Conservation (phyloP, 2,113 vertebrate genomes). For the Aplodontia rufa region DNA sequence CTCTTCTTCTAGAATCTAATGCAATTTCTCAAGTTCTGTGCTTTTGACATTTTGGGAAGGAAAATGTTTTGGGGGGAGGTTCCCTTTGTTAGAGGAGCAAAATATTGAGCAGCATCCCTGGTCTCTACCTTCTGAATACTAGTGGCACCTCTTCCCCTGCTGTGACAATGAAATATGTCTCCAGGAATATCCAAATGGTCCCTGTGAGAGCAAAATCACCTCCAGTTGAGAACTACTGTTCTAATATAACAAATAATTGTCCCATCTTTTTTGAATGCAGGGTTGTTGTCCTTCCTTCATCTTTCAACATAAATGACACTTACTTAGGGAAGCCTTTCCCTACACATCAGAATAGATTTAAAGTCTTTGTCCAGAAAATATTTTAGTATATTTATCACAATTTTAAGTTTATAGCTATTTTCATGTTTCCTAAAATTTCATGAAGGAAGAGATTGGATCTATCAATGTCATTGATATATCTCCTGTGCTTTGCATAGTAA, state of each 20-base stretch:
- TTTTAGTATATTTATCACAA: background rate
- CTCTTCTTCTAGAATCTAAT: background rate
- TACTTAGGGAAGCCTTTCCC: background rate
- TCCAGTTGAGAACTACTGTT: background rate
- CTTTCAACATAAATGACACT: conserved; percentile 10
- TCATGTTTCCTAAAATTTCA: conserved; percentile 43
- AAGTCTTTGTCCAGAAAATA: no score
- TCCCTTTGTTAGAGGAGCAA: background rate
- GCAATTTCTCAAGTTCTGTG: background rate
- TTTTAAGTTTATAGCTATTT: conserved; percentile 28
- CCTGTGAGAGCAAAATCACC: background rate
- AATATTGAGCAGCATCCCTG: background rate
- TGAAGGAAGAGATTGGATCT: background rate
- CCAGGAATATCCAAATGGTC: background rate
- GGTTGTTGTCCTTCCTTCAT: background rate
- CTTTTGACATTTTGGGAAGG: background rate
- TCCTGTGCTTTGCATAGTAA: background rate
- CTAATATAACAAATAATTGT: background rate
- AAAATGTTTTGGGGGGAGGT: background rate
- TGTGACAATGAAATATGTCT: background rate
- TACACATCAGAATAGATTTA: background rate
- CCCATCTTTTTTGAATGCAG: background rate
- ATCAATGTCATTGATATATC: background rate
- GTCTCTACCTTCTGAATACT: background rate
- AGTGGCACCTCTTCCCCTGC: background rate